Evolutionary conservation across 2,113 vertebrate genomes (phyloP), one percentile per base, ranked within the genome.

Genomic region (Upupa epops): DNA sequence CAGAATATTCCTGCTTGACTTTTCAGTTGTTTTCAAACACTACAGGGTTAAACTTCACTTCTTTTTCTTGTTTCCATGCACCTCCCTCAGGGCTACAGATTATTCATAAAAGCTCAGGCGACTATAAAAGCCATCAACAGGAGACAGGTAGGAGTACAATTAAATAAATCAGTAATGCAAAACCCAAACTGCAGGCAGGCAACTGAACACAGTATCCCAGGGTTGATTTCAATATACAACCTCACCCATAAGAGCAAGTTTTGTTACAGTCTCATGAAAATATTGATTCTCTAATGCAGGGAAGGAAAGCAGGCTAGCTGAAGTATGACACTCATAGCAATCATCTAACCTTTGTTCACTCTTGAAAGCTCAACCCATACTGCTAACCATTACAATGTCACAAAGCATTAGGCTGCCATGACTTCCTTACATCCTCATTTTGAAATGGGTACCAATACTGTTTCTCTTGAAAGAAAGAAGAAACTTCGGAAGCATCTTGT

Each of bases 151-250:
- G 9, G 3, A 77, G 21, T 40, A 69, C 34, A 66, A 79, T 45
- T 83, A 92, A 92, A 89, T 65, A 78, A 84, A 89, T 3, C 17
- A 60, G 40, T 45, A 92, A 90, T 49, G 45, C 40, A 75, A 89
- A 89, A 32, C 25, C 15, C 42, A 80, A 77, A 91, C 5, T 54
- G 61, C 81, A 87, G 40, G 77, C 70, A 86, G 42, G 73, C 48
- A 90, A 78, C 3, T 75, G 84, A 93, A 90, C 36, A 75, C 3
- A 4, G 52, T 52, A 77, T 83, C 46, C 34, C 61, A 70, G 49
- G 7, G 16, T 21, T 84, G 58, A 65, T 64, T 82, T 87, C 32
- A 82, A 78, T 25, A n/a, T 8, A 74, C 45, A 88, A 40, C 32
- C 52, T 40, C 64, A 83, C 22, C n/a, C 20, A 70, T 60, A 60